Percentiles rank a stretch among this genome's conserved stretches.
These are phyloP conservation scores for Ictalurus punctatus DNA, from an alignment of 2,113 vertebrate genomes.

Conservation along the genomic window DNA sequence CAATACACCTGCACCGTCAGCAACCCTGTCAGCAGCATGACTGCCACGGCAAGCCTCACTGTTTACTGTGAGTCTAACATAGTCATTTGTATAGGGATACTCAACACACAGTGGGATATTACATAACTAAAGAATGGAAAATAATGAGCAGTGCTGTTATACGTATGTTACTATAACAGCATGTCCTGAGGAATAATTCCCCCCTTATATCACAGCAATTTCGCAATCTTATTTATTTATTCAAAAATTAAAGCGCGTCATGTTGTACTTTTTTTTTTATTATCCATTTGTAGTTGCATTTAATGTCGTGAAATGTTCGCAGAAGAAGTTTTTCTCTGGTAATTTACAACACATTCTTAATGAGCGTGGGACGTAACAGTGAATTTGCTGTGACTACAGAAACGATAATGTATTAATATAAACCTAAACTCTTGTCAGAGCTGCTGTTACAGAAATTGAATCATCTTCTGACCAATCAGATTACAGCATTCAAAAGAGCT, in stretches of 20 bases:
- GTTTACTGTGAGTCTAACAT: slow-evolving; percentile 72
- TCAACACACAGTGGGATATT: background rate
- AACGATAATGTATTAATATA: background rate
- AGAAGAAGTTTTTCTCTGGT: background rate
- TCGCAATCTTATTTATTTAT: no score
- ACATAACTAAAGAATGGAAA: background rate
- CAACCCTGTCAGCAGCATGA: slow-evolving; percentile 69
- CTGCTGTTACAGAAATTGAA: background rate
- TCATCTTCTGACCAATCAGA: background rate
- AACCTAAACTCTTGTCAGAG: background rate
- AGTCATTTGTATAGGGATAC: background rate
- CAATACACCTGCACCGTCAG: slow-evolving; percentile 70
- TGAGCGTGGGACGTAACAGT: background rate
- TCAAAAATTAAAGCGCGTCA: background rate
- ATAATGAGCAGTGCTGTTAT: background rate
- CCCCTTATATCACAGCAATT: background rate
- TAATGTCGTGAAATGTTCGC: background rate
- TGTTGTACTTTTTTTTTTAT: background rate
- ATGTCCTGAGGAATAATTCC: background rate
- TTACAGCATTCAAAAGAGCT: background rate
- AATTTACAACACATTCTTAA: background rate
- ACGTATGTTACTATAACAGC: background rate
- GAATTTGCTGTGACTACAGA: background rate
- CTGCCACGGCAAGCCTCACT: slow-evolving; percentile 60
- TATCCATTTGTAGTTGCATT: background rate